Percentiles rank a stretch among this genome's conserved stretches.
Evolutionary conservation across 37 sponge, comb jelly and placozoan species (phyloP).

Genomic region (Aplysina aerophoba): DNA sequence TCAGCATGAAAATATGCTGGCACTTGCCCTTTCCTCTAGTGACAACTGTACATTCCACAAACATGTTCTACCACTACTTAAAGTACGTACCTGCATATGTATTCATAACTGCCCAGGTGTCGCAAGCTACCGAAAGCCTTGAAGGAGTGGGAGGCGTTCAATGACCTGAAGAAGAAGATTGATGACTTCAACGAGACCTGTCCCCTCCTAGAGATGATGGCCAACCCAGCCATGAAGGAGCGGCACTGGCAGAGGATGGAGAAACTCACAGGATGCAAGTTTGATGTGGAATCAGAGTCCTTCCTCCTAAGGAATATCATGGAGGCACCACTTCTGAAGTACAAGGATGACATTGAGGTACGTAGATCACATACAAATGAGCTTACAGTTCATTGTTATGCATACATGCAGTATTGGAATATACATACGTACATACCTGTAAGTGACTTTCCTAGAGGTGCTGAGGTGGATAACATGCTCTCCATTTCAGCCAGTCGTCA

Average conservation of each 20-base stretch:
- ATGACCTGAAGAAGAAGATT: constrained; percentile 96
- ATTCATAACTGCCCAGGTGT: constrained; percentile 55
- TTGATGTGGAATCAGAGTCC: constrained; percentile 92
- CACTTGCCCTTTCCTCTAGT: too few species aligned
- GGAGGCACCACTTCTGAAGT: constrained; percentile 97
- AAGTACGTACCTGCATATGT: neutral
- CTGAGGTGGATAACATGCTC: too few species aligned
- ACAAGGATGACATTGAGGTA: constrained; percentile 98
- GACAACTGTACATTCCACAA: too few species aligned
- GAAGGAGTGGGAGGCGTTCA: constrained; percentile 98
- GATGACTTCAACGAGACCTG: constrained; percentile 98
- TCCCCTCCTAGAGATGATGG: constrained; percentile 97
- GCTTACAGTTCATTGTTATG: too few species aligned
- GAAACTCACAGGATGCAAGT: constrained; percentile 79
- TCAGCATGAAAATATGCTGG: too few species aligned
- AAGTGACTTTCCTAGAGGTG: too few species aligned
- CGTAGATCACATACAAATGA: too few species aligned
- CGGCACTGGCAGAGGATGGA: constrained; percentile 96
- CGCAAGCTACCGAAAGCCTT: constrained; percentile 97
- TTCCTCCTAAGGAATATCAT: constrained; percentile 92
- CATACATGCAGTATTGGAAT: too few species aligned
- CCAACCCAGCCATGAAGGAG: constrained; percentile 94
- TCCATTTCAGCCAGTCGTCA: too few species aligned
- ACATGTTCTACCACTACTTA: too few species aligned
- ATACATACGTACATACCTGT: too few species aligned